phyloP scores from a whole-genome alignment of 2,113 vertebrate genomes.

The Recurvirostra avosetta region DNA sequence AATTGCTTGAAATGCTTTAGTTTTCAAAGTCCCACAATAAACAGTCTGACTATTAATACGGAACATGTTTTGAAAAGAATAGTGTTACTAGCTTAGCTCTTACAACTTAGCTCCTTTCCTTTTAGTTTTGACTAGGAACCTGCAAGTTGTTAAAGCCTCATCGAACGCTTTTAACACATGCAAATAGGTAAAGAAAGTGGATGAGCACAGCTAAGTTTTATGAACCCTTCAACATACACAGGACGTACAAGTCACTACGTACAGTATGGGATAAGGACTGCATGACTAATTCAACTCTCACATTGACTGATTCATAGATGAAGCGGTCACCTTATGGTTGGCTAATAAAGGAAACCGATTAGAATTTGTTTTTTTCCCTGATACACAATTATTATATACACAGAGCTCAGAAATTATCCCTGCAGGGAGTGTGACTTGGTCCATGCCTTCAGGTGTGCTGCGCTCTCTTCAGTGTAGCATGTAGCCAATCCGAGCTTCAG shows the following conservation, averaged over 20 bases:
- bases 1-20: background rate
- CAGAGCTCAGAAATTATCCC: background rate
- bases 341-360: slow-evolving; percentile 72
- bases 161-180: background rate
- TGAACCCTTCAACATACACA: background rate
- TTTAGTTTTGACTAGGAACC: background rate
- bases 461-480: too few relatives aligned
- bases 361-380: slow-evolving; percentile 78
- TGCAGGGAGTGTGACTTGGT: background rate
- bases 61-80: background rate
- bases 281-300: background rate
- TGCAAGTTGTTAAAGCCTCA: background rate
- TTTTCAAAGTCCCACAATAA: background rate
- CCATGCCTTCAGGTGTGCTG: background rate
- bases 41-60: background rate
- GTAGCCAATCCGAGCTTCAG: too few relatives aligned
- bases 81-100: background rate
- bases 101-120: background rate
- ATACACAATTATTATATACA: slow-evolving; percentile 44
- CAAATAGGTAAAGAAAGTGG: background rate
- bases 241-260: background rate
- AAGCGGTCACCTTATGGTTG: background rate
- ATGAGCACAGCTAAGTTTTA: background rate
- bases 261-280: background rate
- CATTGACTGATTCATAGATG: background rate